Evolutionary conservation across 1,140 invertebrate species (phyloP), one percentile per base, ranked within the genome.

Genomic region (Hirudo medicinalis): DNA sequence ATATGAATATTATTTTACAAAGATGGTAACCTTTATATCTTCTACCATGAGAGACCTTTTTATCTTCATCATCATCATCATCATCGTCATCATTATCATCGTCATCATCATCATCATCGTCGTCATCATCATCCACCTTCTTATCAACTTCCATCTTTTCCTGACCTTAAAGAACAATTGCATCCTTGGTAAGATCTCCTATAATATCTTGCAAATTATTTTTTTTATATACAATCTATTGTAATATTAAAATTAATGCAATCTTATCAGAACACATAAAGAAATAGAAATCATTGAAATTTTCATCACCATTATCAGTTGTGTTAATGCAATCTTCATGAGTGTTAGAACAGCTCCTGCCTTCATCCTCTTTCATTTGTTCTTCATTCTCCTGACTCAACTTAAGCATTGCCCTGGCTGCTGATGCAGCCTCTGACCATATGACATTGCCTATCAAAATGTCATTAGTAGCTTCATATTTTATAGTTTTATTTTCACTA

Each of bases 361-460:
- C 9, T 15, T 49, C 43, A 49, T 49, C 43, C 43, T 32, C 57
- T 13, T 63, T 25, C 57, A 53, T 70, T 72, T 74, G 0, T 74
- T 73, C 43, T 74, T 67, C 76, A 72, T 75, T 75, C 70, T 76
- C 76, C 32, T 36, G 40, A 75, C 78, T 88, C 19, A 87, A 77
- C 57, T 84, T 84, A 72, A 87, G 79, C 72, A 91, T 79, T 57
- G 89, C 89, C 78, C 87, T 84, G 5, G 89, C 88, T 75, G 88
- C 86, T 36, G 86, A 86, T 71, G 87, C 79, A 72, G 86, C 84
- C 77, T 91, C 89, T 29, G 86, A 77, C 87, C 89, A 91, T 8
- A 90, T 85, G 49, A 90, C 84, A 83, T 91, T 91, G 80, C 88
- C 88, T 89, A 75, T 68, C 79, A 79, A 75, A 49, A 49, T 49